Evolutionary conservation across 2,797 vertebrate genomes (phyloP).

Genomic region (Brachyalestes nurse): DNA sequence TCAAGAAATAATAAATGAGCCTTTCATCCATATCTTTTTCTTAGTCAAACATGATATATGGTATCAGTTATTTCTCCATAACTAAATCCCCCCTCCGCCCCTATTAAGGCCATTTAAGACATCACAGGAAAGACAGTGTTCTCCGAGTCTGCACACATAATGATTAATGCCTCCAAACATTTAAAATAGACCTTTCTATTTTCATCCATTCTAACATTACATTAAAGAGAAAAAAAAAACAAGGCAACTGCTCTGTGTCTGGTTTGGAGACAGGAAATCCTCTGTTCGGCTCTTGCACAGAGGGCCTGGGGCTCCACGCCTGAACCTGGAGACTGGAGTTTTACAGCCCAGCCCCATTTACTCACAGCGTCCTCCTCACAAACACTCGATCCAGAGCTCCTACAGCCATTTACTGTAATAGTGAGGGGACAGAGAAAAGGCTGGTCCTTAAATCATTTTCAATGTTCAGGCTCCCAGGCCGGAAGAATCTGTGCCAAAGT

Average conservation of each 20-base stretch:
- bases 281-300: constrained; percentile 45
- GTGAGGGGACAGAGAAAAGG: constrained; percentile 51
- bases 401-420: constrained; percentile 12
- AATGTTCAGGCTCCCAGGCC: constrained; percentile 50
- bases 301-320: constrained; percentile 4
- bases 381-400: constrained; percentile 29
- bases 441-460: constrained; percentile 60
- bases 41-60: not conserved
- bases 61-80: not conserved
- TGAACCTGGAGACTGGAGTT: constrained; percentile 25
- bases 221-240: constrained; percentile 41
- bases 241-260: constrained; percentile 49
- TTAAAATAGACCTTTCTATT: constrained; percentile 22
- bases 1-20: not conserved
- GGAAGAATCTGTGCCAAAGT: constrained; percentile 52
- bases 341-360: constrained; percentile 23
- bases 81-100: not conserved
- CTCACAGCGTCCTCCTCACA: constrained; percentile 15
- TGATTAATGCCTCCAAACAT: constrained; percentile 31
- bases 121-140: not conserved
- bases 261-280: constrained; percentile 55
- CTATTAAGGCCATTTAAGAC: not conserved
- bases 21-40: not conserved
- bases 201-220: constrained; percentile 49
- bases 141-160: not conserved